Evolutionary conservation across 2,797 vertebrate species (phyloP), one percentile per base, ranked within the genome.

Genomic region (Myotis vivesi): DNA sequence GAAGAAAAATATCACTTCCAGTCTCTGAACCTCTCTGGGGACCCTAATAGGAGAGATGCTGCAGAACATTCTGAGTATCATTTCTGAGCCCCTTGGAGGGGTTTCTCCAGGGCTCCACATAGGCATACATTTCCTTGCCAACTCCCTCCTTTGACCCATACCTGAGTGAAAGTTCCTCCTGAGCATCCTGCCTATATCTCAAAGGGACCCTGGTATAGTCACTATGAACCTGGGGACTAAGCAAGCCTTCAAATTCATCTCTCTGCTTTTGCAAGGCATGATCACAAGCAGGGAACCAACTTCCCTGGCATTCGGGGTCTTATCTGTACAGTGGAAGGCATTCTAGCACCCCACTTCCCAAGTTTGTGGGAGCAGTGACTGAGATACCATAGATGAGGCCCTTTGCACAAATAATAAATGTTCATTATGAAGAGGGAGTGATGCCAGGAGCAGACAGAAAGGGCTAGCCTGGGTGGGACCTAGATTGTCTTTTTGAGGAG

Each of bases 21-120:
- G 41, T 41, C 75, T 89, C 81, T 92, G 71, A 80, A 84, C 73
- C 80, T 96, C 85, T 15, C 9, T 53, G 72, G 82, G 49, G 55
- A 53, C 55, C 6, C 44, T 30, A 46, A 57, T 17, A 76, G 9
- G 10, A 33, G 16, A 85, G 41, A 77, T 71, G 12, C 44, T 71
- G 85, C 36, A 33, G 38, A 44, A 41, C 33, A 38, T 59, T 38
- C 59, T 46, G 9, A 2, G 8, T 20, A 2, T 25, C n/a, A 19
- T 8, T 55, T 46, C 2, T 8, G 51, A 53, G 3, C 1, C 4
- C 33, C 3, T 8, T 8, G 2, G 30, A 20, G 36, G 33, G 33
- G 49, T 22, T 49, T 87, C 51, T 59, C 23, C 30, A 64, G 75
- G 51, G 2, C 36, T 73, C 28, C 16, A 38, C 41, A 84, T 91